Percentiles rank a stretch among this genome's conserved stretches.
Evolutionary conservation across 2,797 vertebrate species (phyloP).

Genomic region (Cirrhinus molitorella): DNA sequence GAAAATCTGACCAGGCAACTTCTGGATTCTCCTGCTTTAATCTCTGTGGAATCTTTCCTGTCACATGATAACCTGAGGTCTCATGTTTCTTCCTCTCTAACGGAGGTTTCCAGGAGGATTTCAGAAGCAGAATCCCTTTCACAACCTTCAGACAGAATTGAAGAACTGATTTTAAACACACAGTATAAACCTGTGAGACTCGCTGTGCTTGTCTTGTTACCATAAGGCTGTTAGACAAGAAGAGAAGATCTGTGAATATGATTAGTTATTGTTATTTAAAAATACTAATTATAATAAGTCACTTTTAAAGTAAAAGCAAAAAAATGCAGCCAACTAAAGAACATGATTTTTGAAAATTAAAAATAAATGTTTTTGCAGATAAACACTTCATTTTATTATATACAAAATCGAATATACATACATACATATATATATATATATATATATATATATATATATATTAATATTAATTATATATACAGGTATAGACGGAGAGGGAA

Average conservation of each 20-base stretch:
- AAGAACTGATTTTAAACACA: not conserved
- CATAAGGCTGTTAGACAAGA: not conserved
- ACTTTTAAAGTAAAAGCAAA: no score
- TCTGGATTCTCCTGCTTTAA: constrained; percentile 18
- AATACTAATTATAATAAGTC: not conserved
- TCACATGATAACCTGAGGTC: constrained; percentile 4
- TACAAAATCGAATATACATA: no score
- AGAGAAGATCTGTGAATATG: not conserved
- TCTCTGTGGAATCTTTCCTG: not conserved
- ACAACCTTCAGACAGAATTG: not conserved
- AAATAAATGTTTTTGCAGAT: no score
- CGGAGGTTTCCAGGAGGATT: not conserved
- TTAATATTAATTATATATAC: no score
- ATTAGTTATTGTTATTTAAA: not conserved
- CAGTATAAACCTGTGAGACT: not conserved
- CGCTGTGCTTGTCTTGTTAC: not conserved
- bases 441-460: no score
- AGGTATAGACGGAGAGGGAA: no score
- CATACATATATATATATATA: no score
- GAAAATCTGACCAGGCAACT: constrained; percentile 43
- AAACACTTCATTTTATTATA: no score
- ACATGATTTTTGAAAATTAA: no score
- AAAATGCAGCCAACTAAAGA: no score
- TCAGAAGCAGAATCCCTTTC: not conserved
- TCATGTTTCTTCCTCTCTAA: not conserved